Conservation (phyloP, 2,888 invertebrate species). For the Lepidochrysops patricia region DNA sequence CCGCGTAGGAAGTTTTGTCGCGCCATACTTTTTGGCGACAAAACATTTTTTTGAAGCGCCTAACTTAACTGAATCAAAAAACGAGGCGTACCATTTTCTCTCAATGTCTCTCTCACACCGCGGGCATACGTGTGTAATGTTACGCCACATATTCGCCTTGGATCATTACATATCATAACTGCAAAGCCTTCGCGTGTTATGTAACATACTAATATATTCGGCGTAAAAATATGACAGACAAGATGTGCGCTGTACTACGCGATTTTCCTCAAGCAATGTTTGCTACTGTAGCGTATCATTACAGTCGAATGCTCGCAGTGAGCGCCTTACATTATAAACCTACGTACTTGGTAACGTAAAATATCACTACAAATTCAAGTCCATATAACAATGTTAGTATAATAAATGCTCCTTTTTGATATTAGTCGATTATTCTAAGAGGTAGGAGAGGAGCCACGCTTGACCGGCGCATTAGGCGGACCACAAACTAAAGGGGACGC, state of each 20-base stretch:
- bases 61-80: conserved; percentile 22
- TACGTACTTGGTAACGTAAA: conserved; percentile 61
- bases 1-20: neutral
- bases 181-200: no score
- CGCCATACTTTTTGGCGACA: neutral
- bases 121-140: no score
- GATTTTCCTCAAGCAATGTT: no score
- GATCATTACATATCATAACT: no score
- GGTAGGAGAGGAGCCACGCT: conserved; percentile 31
- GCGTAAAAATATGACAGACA: no score
- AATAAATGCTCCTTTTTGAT: conserved; percentile 54
- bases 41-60: neutral
- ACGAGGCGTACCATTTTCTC: conserved; percentile 33
- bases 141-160: no score
- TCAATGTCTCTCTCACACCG: no score
- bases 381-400: conserved; percentile 31
- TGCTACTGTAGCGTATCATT: no score
- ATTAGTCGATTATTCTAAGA: conserved; percentile 38
- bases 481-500: conserved; percentile 12
- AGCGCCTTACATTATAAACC: conserved; percentile 33
- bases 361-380: conserved; percentile 51
- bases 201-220: no score
- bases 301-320: no score
- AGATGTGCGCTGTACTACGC: no score
- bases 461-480: conserved; percentile 16